Evolutionary conservation across 2,888 invertebrate genomes (phyloP).

Genomic region (Drosophila infuscata): DNA sequence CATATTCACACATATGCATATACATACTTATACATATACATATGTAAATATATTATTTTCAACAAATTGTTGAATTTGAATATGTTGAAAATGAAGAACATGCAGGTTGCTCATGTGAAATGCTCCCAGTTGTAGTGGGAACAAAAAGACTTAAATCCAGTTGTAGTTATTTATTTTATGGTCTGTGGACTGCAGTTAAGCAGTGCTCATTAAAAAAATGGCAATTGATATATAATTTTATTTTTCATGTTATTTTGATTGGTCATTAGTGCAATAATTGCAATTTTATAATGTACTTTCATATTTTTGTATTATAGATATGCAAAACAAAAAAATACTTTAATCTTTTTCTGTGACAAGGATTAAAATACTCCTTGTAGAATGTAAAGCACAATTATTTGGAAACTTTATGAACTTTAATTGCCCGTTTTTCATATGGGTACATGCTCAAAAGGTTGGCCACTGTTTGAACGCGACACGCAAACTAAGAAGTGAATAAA

Average conservation of each 20-base stretch:
- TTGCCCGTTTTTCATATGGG: not conserved
- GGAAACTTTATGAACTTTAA: not conserved
- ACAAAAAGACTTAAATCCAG: not conserved
- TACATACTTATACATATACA: not conserved
- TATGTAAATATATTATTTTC: not conserved
- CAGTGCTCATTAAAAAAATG: not conserved
- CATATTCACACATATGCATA: constrained; percentile 3
- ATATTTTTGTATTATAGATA: not conserved
- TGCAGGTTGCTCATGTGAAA: constrained; percentile 1
- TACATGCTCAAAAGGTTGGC: constrained; percentile 1
- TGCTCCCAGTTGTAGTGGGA: not conserved
- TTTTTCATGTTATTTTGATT: not conserved
- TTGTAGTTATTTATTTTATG: not conserved
- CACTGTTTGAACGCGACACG: constrained; percentile 25
- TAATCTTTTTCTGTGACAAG: not conserved
- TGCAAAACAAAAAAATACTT: not conserved
- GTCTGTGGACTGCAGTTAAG: not conserved
- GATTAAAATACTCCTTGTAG: not conserved
- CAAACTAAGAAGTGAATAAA: constrained; percentile 44
- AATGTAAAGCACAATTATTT: not conserved
- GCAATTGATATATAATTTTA: not conserved
- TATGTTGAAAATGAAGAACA: constrained; percentile 9
- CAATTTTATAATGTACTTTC: not conserved
- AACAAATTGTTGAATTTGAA: constrained; percentile 18
- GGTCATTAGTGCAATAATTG: not conserved